Conservation (phyloP, 2,888 invertebrate genomes). For the Zele albiditarsus region DNA sequence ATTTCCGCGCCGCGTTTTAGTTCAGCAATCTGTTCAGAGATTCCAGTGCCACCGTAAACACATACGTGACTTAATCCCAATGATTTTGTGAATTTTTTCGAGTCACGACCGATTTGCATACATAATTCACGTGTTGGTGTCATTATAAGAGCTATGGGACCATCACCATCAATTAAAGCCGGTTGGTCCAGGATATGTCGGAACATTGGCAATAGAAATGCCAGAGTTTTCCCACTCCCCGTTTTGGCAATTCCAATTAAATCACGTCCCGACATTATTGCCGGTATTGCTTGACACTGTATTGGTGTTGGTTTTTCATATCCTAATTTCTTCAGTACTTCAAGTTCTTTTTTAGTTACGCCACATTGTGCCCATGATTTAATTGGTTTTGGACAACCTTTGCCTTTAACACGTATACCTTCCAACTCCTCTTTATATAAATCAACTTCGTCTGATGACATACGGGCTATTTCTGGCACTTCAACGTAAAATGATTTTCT, state of each 20-base stretch:
- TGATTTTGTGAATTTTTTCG: slow-evolving; percentile 94
- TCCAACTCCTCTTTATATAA: slow-evolving; percentile 91
- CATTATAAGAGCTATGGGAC: slow-evolving; percentile 97
- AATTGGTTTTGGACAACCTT: slow-evolving; percentile 96
- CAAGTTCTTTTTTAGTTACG: slow-evolving; percentile 95
- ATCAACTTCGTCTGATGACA: slow-evolving; percentile 91
- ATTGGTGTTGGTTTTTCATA: slow-evolving; percentile 99
- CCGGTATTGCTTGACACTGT: slow-evolving; percentile 97
- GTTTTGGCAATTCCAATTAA: slow-evolving; percentile 99
- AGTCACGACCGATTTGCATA: slow-evolving; percentile 98
- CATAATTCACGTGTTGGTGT: slow-evolving; percentile 98
- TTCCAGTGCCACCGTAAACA: slow-evolving; percentile 98
- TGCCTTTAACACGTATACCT: slow-evolving; percentile 96
- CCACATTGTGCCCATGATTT: slow-evolving; percentile 99
- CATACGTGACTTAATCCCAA: slow-evolving; percentile 91
- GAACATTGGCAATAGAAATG: slow-evolving; percentile 98
- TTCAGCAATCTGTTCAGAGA: slow-evolving; percentile 96
- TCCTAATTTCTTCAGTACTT: slow-evolving; percentile 88
- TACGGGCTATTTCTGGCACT: slow-evolving; percentile 93
- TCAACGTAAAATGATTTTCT: slow-evolving; percentile 98
- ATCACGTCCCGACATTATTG: slow-evolving; percentile 97
- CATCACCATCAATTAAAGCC: slow-evolving; percentile 95
- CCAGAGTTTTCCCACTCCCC: slow-evolving; percentile 98
- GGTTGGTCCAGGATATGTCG: slow-evolving; percentile 96
- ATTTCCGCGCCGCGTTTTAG: slow-evolving; percentile 97